phyloP scores from a whole-genome alignment of 2,888 invertebrate species.

The Ophion costatus region DNA sequence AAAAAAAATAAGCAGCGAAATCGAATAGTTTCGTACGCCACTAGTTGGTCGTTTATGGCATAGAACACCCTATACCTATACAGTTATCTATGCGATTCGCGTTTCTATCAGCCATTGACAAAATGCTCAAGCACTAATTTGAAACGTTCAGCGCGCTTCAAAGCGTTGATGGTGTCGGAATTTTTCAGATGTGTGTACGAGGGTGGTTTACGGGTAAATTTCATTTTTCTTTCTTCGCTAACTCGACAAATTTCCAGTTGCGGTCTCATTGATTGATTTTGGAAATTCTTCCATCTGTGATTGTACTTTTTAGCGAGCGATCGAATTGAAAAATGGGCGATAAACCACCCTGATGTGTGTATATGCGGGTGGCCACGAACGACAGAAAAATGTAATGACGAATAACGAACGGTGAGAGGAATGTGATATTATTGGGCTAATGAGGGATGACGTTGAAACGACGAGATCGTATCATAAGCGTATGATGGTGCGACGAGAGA shows the following conservation, averaged over 20 bases:
- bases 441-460: conserved; percentile 23
- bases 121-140: conserved; percentile 65
- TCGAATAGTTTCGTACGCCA: background rate
- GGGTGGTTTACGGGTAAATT: too few species aligned
- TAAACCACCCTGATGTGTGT: background rate
- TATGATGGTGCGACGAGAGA: conserved; percentile 21
- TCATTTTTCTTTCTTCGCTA: background rate
- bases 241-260: background rate
- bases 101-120: conserved; percentile 60
- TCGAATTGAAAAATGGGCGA: background rate
- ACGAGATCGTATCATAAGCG: conserved; percentile 31
- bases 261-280: background rate
- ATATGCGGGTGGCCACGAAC: conserved; percentile 39
- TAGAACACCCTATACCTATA: background rate
- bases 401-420: conserved; percentile 32
- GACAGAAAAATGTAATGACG: conserved; percentile 48
- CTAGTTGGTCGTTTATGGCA: conserved; percentile 4
- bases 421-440: background rate
- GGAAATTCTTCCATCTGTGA: background rate
- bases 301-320: background rate
- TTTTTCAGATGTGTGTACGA: background rate
- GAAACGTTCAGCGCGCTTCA: conserved; percentile 35
- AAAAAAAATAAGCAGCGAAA: background rate
- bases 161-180: conserved; percentile 34
- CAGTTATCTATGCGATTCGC: conserved; percentile 51